Evolutionary conservation across 2,113 vertebrate species (phyloP).

Genomic region (Pterophyllum scalare): DNA sequence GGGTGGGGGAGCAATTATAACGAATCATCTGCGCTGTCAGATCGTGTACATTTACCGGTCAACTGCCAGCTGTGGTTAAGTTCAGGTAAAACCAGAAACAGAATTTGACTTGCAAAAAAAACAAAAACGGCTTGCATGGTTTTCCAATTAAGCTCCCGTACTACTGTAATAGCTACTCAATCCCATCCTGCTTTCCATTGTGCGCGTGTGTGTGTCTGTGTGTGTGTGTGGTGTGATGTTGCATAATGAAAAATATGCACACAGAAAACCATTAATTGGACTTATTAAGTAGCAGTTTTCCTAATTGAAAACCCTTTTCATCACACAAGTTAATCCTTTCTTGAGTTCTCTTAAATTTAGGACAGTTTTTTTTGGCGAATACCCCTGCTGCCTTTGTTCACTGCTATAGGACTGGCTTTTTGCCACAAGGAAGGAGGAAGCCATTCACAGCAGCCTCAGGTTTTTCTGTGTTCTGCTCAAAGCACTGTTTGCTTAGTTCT

Average conservation of each 20-base stretch:
- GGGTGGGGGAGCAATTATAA: background rate
- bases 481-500: constrained; percentile 69
- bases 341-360: constrained; percentile 33
- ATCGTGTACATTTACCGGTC: background rate
- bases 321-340: constrained; percentile 28
- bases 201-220: background rate
- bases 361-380: constrained; percentile 16
- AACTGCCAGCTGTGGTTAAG: background rate
- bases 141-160: background rate
- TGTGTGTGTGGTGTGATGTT: background rate
- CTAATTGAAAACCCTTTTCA: constrained; percentile 29
- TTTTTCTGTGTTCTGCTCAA: constrained; percentile 58
- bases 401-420: constrained; percentile 36
- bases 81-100: background rate
- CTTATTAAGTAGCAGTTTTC: background rate
- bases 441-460: constrained; percentile 8
- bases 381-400: constrained; percentile 24
- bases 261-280: background rate
- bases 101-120: background rate
- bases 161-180: background rate
- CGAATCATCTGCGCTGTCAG: background rate
- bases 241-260: background rate
- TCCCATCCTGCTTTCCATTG: background rate
- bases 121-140: background rate
- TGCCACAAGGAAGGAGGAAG: constrained; percentile 29